Evolutionary conservation across 2,888 invertebrate species (phyloP).

Genomic region (Agonopterix subpropinquella): DNA sequence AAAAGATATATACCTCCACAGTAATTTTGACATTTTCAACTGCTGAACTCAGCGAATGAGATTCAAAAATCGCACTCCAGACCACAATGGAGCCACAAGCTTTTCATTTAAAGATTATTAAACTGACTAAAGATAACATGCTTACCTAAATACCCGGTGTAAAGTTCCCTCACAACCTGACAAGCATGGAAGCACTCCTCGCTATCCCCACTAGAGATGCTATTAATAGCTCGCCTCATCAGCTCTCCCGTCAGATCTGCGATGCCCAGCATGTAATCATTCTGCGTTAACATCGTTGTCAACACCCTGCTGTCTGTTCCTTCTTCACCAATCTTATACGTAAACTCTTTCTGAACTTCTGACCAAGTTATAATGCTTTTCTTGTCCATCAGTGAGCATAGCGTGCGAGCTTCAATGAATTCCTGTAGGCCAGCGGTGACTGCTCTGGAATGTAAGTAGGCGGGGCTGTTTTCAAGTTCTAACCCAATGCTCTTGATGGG

Average conservation of each 20-base stretch:
- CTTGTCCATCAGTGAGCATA: constrained; percentile 81
- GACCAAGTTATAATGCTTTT: constrained; percentile 77
- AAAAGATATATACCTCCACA: no score
- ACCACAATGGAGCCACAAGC: no score
- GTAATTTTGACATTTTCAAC: no score
- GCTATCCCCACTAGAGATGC: constrained; percentile 84
- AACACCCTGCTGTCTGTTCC: constrained; percentile 27
- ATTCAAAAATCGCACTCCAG: no score
- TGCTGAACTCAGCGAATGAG: no score
- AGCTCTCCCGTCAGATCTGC: constrained; percentile 93
- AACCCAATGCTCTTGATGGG: constrained; percentile 77
- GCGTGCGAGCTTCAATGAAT: constrained; percentile 89
- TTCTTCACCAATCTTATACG: constrained; percentile 39
- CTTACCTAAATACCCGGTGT: constrained; percentile 78
- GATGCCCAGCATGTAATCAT: constrained; percentile 83
- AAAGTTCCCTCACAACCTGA: constrained; percentile 80
- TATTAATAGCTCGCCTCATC: constrained; percentile 92
- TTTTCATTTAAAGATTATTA: no score
- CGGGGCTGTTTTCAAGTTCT: constrained; percentile 83
- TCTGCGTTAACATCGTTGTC: constrained; percentile 53
- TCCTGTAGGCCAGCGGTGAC: constrained; percentile 80
- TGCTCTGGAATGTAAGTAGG: constrained; percentile 60
- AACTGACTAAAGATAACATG: constrained; percentile 1
- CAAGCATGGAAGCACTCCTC: constrained; percentile 83
- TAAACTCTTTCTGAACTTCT: constrained; percentile 72